Evolutionary conservation across 1,140 invertebrate species (phyloP).

Genomic region (Phymastichus coffea): DNA sequence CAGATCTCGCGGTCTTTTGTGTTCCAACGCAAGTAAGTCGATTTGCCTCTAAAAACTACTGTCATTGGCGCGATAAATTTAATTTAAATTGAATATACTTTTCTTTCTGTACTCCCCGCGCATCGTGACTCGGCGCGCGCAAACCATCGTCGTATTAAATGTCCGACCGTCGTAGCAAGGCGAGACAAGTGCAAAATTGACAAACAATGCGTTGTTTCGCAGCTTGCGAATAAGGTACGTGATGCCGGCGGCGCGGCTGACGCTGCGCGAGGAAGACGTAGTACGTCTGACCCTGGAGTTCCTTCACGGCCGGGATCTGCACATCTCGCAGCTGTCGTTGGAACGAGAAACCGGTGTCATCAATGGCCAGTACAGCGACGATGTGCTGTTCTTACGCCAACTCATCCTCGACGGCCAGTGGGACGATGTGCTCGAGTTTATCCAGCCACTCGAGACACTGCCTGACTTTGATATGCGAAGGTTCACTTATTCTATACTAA

Average conservation of each 20-base stretch:
- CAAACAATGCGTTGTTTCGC: too few species aligned
- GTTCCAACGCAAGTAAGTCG: too few species aligned
- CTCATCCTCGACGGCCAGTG: constrained; percentile 96
- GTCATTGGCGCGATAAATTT: too few species aligned
- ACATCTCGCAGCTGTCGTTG: constrained; percentile 87
- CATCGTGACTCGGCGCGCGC: too few species aligned
- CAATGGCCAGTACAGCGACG: constrained; percentile 88
- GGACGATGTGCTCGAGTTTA: constrained; percentile 96
- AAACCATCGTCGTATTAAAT: neutral
- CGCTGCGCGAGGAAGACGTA: constrained; percentile 87
- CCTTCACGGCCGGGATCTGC: constrained; percentile 84
- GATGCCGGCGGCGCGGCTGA: constrained; percentile 80
- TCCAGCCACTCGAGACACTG: constrained; percentile 87
- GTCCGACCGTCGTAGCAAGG: too few species aligned
- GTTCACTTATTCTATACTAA: constrained; percentile 81
- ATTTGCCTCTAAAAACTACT: too few species aligned
- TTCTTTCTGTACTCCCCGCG: too few species aligned
- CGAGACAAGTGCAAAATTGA: too few species aligned
- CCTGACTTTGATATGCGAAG: constrained; percentile 77
- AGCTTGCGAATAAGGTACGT: constrained; percentile 67
- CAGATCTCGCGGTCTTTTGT: too few species aligned
- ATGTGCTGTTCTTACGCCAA: constrained; percentile 89
- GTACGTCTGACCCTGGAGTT: constrained; percentile 90
- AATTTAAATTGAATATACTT: too few species aligned
- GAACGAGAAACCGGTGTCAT: constrained; percentile 95